A percentile compares a stretch with the other conserved stretches of the same genome.
phyloP scores from a whole-genome alignment of 2,113 vertebrate species.

The Channa maculata region DNA sequence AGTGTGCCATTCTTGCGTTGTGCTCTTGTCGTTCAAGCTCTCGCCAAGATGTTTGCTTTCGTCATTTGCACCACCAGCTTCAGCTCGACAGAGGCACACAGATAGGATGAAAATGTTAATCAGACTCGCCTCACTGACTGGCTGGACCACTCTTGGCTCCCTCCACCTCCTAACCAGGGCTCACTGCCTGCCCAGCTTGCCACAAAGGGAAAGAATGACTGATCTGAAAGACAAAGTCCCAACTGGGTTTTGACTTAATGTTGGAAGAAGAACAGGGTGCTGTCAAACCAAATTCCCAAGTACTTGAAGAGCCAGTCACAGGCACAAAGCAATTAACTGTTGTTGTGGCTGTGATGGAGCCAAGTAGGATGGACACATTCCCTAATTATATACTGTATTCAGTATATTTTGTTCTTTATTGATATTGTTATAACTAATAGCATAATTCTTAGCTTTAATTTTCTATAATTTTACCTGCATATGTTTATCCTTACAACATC shows the following conservation, averaged over 20 bases:
- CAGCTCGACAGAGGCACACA: slow-evolving; percentile 20
- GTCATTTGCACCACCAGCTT: slow-evolving; percentile 43
- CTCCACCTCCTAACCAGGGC: slow-evolving; percentile 25
- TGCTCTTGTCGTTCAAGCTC: slow-evolving; percentile 42
- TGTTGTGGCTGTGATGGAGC: slow-evolving; percentile 48
- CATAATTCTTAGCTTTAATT: slow-evolving; percentile 25
- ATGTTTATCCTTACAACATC: slow-evolving; percentile 4
- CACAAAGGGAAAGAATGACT: slow-evolving; percentile 28
- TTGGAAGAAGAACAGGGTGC: slow-evolving; percentile 52
- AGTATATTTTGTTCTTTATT: slow-evolving; percentile 50
- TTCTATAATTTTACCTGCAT: neutral
- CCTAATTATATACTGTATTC: slow-evolving; percentile 48
- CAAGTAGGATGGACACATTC: slow-evolving; percentile 32
- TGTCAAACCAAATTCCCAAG: slow-evolving; percentile 62
- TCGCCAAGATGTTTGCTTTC: slow-evolving; percentile 46
- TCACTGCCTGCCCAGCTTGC: slow-evolving; percentile 27
- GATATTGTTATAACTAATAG: slow-evolving; percentile 43
- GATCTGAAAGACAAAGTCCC: slow-evolving; percentile 54
- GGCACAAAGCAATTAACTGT: slow-evolving; percentile 73
- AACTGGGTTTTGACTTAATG: slow-evolving; percentile 53
- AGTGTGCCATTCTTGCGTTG: slow-evolving; percentile 37
- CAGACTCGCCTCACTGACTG: slow-evolving; percentile 42
- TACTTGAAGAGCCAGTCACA: slow-evolving; percentile 47
- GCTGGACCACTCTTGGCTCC: slow-evolving; percentile 35
- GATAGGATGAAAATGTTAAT: slow-evolving; percentile 62